Conservation (phyloP, 2,888 invertebrate genomes). For the Neoascia interrupta region DNA sequence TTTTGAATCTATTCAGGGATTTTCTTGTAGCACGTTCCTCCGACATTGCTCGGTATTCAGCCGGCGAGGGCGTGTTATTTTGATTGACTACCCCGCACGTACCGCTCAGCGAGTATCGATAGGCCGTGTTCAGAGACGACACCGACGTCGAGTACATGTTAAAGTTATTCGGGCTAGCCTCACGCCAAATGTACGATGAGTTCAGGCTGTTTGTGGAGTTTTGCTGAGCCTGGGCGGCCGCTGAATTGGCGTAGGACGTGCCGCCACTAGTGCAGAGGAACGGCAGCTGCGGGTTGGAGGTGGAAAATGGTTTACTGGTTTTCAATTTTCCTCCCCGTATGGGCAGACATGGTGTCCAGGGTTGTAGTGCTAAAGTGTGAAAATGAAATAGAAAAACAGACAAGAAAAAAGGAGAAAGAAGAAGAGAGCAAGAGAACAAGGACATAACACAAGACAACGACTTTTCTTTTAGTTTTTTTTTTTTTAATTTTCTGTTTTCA, state of each 20-base stretch:
- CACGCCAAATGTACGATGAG: constrained; percentile 80
- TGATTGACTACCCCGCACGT: constrained; percentile 63
- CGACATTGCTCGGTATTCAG: constrained; percentile 76
- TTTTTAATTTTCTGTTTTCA: constrained; percentile 28
- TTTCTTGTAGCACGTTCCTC: constrained; percentile 78
- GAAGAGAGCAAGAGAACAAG: constrained; percentile 75
- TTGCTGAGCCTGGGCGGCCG: constrained; percentile 72
- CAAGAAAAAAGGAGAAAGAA: constrained; percentile 75
- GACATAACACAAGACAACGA: constrained; percentile 73
- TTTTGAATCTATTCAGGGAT: constrained; percentile 77
- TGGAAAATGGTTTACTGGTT: constrained; percentile 80
- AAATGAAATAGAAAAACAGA: constrained; percentile 71
- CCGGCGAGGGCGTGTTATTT: constrained; percentile 71
- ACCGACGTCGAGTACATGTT: constrained; percentile 79
- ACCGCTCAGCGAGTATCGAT: constrained; percentile 75
- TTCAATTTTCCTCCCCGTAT: constrained; percentile 80
- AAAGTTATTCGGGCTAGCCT: constrained; percentile 80
- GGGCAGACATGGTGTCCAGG: constrained; percentile 80
- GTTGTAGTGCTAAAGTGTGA: constrained; percentile 77
- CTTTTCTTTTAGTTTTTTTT: constrained; percentile 39
- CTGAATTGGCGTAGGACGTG: constrained; percentile 67
- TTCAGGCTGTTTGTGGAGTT: constrained; percentile 78
- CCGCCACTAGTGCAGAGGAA: constrained; percentile 75
- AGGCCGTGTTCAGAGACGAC: constrained; percentile 77
- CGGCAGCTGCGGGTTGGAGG: constrained; percentile 80